Base-by-base conservation (phyloP, 2,888 invertebrate species). In the Oegoconia quadripuncta region DNA sequence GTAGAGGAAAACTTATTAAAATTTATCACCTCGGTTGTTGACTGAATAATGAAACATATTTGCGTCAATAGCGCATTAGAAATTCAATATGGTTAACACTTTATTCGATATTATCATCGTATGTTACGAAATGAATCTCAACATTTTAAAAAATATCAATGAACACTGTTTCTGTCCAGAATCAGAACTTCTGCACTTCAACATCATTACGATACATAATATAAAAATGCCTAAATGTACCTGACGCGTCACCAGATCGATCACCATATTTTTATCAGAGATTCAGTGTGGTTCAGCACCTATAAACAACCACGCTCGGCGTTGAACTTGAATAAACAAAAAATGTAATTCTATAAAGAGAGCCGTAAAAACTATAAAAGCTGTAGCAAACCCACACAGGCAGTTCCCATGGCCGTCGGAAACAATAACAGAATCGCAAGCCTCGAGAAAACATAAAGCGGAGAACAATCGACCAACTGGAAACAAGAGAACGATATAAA, bases 401-500 rank as follows among this genome's bases (percentile, higher is more conserved):
- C 50, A 42, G 63, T 82, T 83, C 81, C 75, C 78, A 81, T 75
- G 71, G 73, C 68, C 73, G 64, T 73, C 62, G 64, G 63, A 73
- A 79, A 83, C 80, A 83, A 84, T 80, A 77, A 75, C 71, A 70
- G 69, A 75, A 67, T 67, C 62, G 69, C 72, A 65, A 64, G 65
- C 62, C 56, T 64, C 61, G 66, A n/a, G n/a, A 64, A 70, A 74
- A 68, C 69, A 77, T 79, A 77, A 80, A 76, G 61, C 68, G 52
- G 72, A 77, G 79, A 83, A 83, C 83, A 84, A 84, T 84, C 71
- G 77, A 50, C 65, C 69, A 67, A 75, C 69, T 78, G 73, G 82
- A 78, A 82, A 82, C 80, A 74, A 74, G 77, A 78, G 78, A 77
- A 64, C 78, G 74, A 78, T 80, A 81, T 83, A 86, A 86, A 86